Evolutionary conservation across 2,113 vertebrate species (phyloP), one percentile per base, ranked within the genome.

Genomic region (Thomomys bottae): DNA sequence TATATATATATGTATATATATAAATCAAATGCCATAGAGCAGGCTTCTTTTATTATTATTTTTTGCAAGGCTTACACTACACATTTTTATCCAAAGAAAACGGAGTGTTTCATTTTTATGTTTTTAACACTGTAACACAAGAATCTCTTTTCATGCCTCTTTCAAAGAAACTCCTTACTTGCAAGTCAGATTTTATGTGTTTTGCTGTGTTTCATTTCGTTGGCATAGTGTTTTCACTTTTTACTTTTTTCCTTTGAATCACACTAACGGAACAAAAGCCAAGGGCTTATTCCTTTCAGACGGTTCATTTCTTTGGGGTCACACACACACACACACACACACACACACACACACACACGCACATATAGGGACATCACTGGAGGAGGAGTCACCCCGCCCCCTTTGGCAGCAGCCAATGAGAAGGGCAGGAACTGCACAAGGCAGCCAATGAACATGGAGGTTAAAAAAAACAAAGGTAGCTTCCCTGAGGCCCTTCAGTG

Each of bases 11-110:
- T n/a, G n/a, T 45, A 45, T 45, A 11, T 98, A 96, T 97, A 98
- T 98, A 98, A 98, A 98, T 96, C 96, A 96, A 96, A 98, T 97
- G 96, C 96, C 94, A 95, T 89, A 96, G 67, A 98, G 97, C 97
- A 97, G 97, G 93, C 84, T 95, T 92, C 96, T 71, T 34, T 89
- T 95, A 92, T 96, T 97, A 98, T 98, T 97, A 92, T 96, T 97
- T 98, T 98, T 97, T 97, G 92, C 97, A 98, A 97, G 98, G 97
- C 96, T 97, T 98, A 98, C 97, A 98, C 95, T 97, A 98, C 97
- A 98, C 96, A 42, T 96, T 98, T 97, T 97, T 97, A 94, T 97
- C 94, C 97, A 96, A 86, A 97, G 95, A 97, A 95, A 97, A 98
- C 94, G 94, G 97, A 96, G 93, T 97, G 97, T 94, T 45, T 45